phyloP scores from a whole-genome alignment of 2,888 invertebrate species.

The Agrypnus murinus region DNA sequence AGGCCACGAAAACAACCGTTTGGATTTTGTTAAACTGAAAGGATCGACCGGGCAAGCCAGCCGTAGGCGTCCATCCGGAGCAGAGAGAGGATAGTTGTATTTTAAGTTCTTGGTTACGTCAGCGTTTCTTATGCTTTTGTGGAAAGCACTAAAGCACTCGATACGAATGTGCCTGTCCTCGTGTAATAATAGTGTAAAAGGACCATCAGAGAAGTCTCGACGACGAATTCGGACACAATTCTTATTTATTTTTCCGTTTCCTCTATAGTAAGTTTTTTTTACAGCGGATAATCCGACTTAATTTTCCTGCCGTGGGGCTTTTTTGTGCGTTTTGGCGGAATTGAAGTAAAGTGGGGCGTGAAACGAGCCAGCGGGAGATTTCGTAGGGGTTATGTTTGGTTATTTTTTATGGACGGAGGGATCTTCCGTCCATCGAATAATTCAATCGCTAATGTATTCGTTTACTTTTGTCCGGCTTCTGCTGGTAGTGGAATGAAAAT shows the following conservation, averaged over 20 bases:
- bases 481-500: slow-evolving; percentile 43
- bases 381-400: slow-evolving; percentile 49
- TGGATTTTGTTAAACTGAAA: slow-evolving; percentile 20
- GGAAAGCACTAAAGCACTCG: slow-evolving; percentile 45
- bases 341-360: slow-evolving; percentile 54
- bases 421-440: too few relatives aligned
- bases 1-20: slow-evolving; percentile 33
- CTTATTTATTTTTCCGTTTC: slow-evolving; percentile 71
- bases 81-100: too few relatives aligned
- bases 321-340: slow-evolving; percentile 51
- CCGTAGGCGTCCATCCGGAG: slow-evolving; percentile 50
- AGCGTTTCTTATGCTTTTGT: slow-evolving; percentile 45
- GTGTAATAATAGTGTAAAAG: slow-evolving; percentile 42
- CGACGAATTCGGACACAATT: slow-evolving; percentile 59
- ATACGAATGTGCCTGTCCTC: slow-evolving; percentile 46
- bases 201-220: slow-evolving; percentile 31
- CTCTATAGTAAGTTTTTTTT: slow-evolving; percentile 63
- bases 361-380: slow-evolving; percentile 51
- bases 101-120: slow-evolving; percentile 39
- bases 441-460: slow-evolving; percentile 50
- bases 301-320: slow-evolving; percentile 63
- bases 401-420: slow-evolving; percentile 52
- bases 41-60: too few relatives aligned
- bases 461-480: slow-evolving; percentile 47
- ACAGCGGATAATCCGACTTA: slow-evolving; percentile 69